phyloP scores from a whole-genome alignment of 2,888 invertebrate species.

The Caenorhabditis doughertyi region DNA sequence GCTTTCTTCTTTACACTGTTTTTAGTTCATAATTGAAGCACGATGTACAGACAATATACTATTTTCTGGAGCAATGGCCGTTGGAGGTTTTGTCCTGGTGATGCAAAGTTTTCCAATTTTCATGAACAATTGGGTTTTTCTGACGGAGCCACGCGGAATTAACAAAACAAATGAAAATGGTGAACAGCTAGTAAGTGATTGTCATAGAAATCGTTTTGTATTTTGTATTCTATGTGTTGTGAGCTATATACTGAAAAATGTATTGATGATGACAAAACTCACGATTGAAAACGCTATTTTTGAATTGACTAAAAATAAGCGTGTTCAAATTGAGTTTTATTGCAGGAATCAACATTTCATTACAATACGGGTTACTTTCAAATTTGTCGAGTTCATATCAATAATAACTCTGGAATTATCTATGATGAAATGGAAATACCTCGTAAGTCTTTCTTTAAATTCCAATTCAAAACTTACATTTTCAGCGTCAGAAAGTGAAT shows the following conservation, averaged over 20 bases:
- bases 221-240: too few species aligned
- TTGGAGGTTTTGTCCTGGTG: constrained; percentile 68
- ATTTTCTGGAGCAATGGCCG: constrained; percentile 68
- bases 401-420: constrained; percentile 67
- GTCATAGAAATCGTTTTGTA: too few species aligned
- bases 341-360: constrained; percentile 70
- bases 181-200: constrained; percentile 71
- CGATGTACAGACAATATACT: constrained; percentile 76
- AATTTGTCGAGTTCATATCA: constrained; percentile 77
- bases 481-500: constrained; percentile 66
- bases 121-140: constrained; percentile 79
- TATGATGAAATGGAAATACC: constrained; percentile 71
- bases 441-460: constrained; percentile 48
- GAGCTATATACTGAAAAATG: too few species aligned
- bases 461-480: background rate
- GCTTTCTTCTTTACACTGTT: background rate
- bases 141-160: constrained; percentile 80
- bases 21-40: constrained; percentile 73
- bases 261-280: too few species aligned
- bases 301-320: too few species aligned
- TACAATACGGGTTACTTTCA: constrained; percentile 81
- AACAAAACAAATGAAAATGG: constrained; percentile 81
- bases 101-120: constrained; percentile 75
- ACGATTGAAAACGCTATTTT: too few species aligned
- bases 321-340: background rate